Evolutionary conservation across 2,888 invertebrate species (phyloP).

Genomic region (Melipona beecheii): DNA sequence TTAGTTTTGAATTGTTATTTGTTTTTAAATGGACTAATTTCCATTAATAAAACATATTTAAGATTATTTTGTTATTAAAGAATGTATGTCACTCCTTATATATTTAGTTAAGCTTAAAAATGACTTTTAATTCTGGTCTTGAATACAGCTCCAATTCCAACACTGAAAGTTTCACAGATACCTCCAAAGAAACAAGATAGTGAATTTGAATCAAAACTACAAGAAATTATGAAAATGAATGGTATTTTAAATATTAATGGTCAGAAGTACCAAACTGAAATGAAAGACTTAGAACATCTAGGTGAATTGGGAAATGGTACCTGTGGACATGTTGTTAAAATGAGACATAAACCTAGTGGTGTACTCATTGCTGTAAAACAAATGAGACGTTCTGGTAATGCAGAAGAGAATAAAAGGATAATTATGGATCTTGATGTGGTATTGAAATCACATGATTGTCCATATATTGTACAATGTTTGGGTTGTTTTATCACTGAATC

Average conservation of each 20-base stretch:
- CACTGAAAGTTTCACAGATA: constrained; percentile 85
- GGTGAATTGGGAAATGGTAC: constrained; percentile 97
- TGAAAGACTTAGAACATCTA: constrained; percentile 93
- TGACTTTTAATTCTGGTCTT: constrained; percentile 43
- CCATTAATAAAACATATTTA: neutral
- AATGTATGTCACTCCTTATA: neutral
- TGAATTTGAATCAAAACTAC: constrained; percentile 91
- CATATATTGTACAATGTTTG: constrained; percentile 97
- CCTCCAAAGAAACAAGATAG: constrained; percentile 87
- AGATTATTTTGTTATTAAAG: neutral
- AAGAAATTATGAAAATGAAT: constrained; percentile 96
- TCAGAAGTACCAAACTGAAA: constrained; percentile 91
- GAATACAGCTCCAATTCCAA: constrained; percentile 76
- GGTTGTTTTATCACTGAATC: constrained; percentile 99
- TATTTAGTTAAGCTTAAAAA: neutral
- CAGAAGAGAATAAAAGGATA: constrained; percentile 98
- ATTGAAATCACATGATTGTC: constrained; percentile 98
- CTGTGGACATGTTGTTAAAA: constrained; percentile 98
- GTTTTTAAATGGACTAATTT: neutral
- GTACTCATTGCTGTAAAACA: constrained; percentile 98
- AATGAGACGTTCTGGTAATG: constrained; percentile 98
- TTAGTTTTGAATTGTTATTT: neutral
- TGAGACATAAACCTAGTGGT: constrained; percentile 94
- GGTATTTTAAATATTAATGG: constrained; percentile 94
- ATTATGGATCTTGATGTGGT: constrained; percentile 99